Conservation (phyloP, 2,888 invertebrate species). For the Trichopoda pennipes region DNA sequence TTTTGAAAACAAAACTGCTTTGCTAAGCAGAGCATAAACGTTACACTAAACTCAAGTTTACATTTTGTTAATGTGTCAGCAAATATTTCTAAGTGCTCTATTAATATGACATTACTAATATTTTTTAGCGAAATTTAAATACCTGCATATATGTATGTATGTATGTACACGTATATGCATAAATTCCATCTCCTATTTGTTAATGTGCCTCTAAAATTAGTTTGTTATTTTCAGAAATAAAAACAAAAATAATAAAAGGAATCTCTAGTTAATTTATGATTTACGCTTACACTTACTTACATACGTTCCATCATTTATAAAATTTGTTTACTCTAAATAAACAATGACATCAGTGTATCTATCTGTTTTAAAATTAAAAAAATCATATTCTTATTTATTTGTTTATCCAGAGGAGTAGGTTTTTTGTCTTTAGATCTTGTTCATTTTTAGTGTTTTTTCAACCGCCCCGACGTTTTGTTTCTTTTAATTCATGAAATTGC, state of each 20-base stretch:
- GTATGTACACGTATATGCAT: too few relatives aligned
- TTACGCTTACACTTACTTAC: not conserved
- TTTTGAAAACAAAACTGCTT: constrained; percentile 59
- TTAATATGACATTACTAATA: not conserved
- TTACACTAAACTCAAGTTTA: constrained; percentile 55
- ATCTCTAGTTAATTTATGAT: constrained; percentile 8
- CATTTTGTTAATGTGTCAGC: constrained; percentile 23
- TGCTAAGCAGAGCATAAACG: constrained; percentile 71
- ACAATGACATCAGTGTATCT: constrained; percentile 65
- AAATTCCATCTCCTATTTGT: not conserved
- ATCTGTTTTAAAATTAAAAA: constrained; percentile 28
- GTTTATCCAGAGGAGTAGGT: constrained; percentile 6
- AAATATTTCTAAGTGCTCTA: constrained; percentile 30
- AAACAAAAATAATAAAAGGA: not conserved
- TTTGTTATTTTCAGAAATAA: not conserved
- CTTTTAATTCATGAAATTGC: constrained; percentile 64
- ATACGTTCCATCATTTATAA: constrained; percentile 20
- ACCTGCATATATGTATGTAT: not conserved
- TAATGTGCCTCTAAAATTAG: not conserved
- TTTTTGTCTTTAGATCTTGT: constrained; percentile 17
- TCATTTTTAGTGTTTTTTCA: constrained; percentile 18
- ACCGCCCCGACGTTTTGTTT: constrained; percentile 22
- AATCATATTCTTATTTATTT: constrained; percentile 16
- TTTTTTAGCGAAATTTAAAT: not conserved
- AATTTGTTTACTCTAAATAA: constrained; percentile 46